Conservation (phyloP, 2,797 vertebrate species). For the Crenichthys baileyi region DNA sequence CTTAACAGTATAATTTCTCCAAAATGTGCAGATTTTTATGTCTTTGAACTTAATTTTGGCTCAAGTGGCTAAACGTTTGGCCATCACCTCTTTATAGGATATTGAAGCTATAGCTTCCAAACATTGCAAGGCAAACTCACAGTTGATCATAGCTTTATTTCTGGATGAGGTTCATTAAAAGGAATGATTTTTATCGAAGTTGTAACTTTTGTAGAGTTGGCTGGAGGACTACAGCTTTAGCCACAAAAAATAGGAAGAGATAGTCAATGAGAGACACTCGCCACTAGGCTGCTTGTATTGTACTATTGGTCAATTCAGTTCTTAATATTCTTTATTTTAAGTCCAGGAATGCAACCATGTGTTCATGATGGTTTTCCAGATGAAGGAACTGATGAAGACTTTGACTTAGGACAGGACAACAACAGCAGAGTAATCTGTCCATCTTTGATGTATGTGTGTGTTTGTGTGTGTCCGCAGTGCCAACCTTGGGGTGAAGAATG, state of each 20-base stretch:
- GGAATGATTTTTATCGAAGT: background rate
- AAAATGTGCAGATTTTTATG: no score
- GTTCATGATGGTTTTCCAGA: constrained; percentile 11
- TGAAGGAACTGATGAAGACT: constrained; percentile 25
- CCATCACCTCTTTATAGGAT: background rate
- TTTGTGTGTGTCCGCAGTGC: constrained; percentile 32
- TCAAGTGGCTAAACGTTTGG: background rate
- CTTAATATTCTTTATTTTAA: background rate
- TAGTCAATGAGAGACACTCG: background rate
- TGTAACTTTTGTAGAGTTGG: background rate
- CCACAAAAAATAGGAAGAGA: background rate
- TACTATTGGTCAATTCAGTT: background rate
- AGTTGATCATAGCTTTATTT: background rate
- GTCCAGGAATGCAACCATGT: background rate
- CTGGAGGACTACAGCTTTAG: background rate
- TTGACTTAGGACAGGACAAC: constrained; percentile 32
- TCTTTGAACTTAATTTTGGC: background rate
- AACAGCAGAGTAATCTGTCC: constrained; percentile 33
- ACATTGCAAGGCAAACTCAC: background rate
- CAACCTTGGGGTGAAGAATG: constrained; percentile 67
- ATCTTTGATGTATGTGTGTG: constrained; percentile 25
- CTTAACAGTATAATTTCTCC: no score
- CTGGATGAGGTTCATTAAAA: background rate
- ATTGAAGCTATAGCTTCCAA: background rate
- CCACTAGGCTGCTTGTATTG: background rate